These are phyloP conservation scores for Merops nubicus DNA, from an alignment of 2,113 vertebrate species.

Conservation along the genomic window DNA sequence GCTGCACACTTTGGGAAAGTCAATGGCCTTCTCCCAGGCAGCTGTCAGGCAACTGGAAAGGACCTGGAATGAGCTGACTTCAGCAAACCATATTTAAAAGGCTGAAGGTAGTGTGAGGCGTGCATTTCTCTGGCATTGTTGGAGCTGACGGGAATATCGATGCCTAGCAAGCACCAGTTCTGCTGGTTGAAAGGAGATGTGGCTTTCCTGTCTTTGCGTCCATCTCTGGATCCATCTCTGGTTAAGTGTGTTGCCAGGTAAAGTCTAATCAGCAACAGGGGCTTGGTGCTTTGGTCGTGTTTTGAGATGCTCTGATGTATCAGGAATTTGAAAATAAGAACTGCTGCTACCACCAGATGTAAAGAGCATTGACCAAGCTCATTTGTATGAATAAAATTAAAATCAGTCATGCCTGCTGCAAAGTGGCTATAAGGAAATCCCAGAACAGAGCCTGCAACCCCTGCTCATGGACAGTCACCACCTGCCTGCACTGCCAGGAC, in stretches of 20 bases:
- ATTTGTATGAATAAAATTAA: neutral
- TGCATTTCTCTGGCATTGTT: neutral
- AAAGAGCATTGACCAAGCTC: neutral
- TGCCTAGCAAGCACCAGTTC: slow-evolving; percentile 34
- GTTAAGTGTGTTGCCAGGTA: neutral
- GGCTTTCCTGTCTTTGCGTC: neutral
- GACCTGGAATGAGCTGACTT: slow-evolving; percentile 74
- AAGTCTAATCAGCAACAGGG: neutral
- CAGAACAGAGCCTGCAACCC: neutral
- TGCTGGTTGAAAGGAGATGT: neutral
- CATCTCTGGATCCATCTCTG: neutral
- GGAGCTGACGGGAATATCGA: slow-evolving; percentile 38
- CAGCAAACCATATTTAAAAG: slow-evolving; percentile 75
- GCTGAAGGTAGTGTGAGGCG: slow-evolving; percentile 41
- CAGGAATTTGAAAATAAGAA: neutral
- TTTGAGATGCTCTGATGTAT: neutral
- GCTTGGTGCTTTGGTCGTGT: neutral
- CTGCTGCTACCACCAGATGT: rapidly evolving
- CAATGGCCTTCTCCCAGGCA: slow-evolving; percentile 76
- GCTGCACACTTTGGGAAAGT: slow-evolving; percentile 76
- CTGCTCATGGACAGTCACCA: rapidly evolving
- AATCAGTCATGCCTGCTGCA: neutral
- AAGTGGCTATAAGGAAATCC: neutral
- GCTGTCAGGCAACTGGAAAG: slow-evolving; percentile 76
- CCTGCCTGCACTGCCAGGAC: rapidly evolving